phyloP scores from a whole-genome alignment of 2,113 vertebrate species.

The Eublepharis macularius region DNA sequence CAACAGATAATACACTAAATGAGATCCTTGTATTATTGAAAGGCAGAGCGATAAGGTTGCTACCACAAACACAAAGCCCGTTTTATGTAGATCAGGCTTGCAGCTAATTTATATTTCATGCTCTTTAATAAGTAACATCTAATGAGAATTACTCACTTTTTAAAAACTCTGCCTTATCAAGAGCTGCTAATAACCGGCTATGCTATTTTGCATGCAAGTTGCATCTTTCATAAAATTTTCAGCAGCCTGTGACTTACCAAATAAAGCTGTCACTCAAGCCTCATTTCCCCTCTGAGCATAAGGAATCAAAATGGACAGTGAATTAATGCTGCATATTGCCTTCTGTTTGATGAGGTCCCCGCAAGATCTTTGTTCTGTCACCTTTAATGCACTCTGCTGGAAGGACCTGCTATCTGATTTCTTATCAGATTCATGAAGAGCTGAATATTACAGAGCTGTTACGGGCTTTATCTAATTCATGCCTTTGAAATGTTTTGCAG shows the following conservation, averaged over 20 bases:
- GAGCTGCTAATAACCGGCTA: slow-evolving; percentile 62
- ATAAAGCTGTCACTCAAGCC: slow-evolving; percentile 78
- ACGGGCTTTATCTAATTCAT: slow-evolving; percentile 76
- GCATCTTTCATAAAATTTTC: slow-evolving; percentile 72
- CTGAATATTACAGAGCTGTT: slow-evolving; percentile 76
- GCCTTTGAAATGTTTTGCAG: slow-evolving; percentile 68
- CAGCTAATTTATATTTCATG: slow-evolving; percentile 68
- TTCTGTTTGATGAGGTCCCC: slow-evolving; percentile 68
- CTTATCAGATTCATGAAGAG: slow-evolving; percentile 75
- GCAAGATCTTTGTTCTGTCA: slow-evolving; percentile 72
- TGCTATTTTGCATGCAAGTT: slow-evolving; percentile 59
- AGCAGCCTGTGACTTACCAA: slow-evolving; percentile 66
- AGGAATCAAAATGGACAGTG: slow-evolving; percentile 62
- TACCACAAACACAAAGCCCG: slow-evolving; percentile 59
- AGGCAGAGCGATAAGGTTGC: slow-evolving; percentile 52
- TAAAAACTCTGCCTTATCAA: slow-evolving; percentile 57
- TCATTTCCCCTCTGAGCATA: slow-evolving; percentile 61
- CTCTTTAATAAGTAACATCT: slow-evolving; percentile 69
- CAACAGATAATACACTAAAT: slow-evolving; percentile 43
- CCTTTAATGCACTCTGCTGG: slow-evolving; percentile 71
- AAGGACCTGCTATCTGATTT: slow-evolving; percentile 75
- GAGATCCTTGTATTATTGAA: slow-evolving; percentile 56
- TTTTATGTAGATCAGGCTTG: slow-evolving; percentile 58
- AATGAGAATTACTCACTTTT: slow-evolving; percentile 69
- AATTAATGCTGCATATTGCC: slow-evolving; percentile 75